Conservation (phyloP, 2,113 vertebrate species). For the Nymphicus hollandicus region DNA sequence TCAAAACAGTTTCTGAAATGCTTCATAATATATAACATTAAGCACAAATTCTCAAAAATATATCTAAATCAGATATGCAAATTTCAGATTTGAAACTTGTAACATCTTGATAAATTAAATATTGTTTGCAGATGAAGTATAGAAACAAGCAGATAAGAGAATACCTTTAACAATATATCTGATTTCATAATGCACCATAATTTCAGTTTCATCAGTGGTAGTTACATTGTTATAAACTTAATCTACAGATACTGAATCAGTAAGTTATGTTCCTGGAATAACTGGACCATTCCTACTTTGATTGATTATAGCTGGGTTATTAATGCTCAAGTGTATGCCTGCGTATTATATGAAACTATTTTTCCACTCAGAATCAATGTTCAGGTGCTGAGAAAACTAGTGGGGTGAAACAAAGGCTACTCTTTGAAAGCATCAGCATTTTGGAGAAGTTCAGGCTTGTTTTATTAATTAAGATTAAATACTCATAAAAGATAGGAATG, state of each 20-base stretch:
- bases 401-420: conserved; percentile 15
- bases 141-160: background rate
- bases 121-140: background rate
- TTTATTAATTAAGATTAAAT: conserved; percentile 46
- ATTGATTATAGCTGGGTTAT: background rate
- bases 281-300: background rate
- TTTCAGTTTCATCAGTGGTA: background rate
- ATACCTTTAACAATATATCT: background rate
- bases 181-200: background rate
- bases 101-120: background rate
- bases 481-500: background rate
- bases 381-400: conserved; percentile 20
- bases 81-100: background rate
- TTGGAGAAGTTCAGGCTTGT: background rate
- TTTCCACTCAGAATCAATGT: background rate
- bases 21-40: background rate
- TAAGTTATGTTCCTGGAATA: background rate
- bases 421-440: background rate
- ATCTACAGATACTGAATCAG: background rate
- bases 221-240: background rate
- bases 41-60: background rate
- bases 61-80: background rate
- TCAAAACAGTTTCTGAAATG: background rate
- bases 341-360: background rate
- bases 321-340: background rate